Evolutionary conservation across 2,113 vertebrate genomes (phyloP).

Genomic region (Malurus elegans): DNA sequence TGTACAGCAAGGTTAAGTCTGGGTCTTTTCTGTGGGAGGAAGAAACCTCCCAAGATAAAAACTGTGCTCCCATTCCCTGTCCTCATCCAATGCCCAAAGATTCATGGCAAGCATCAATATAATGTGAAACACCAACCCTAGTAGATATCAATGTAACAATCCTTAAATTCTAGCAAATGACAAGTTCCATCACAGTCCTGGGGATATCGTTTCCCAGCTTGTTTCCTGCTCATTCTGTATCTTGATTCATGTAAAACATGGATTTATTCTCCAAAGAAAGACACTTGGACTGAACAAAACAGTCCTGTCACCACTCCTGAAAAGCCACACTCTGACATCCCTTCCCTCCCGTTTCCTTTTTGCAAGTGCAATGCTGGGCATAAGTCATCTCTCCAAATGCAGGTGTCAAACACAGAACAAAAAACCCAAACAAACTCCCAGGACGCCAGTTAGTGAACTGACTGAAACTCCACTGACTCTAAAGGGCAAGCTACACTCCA

Average conservation of each 20-base stretch:
- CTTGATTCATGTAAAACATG: background rate
- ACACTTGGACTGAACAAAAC: background rate
- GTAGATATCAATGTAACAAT: background rate
- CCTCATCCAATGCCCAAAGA: background rate
- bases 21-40: background rate
- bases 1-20: background rate
- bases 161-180: background rate
- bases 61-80: background rate
- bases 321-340: background rate
- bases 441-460: background rate
- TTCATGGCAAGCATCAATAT: background rate
- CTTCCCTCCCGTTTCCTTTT: background rate
- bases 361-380: background rate
- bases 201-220: background rate
- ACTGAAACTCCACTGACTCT: background rate
- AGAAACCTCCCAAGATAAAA: background rate
- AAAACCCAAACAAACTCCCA: accelerated
- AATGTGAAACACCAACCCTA: background rate
- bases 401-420: background rate
- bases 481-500: background rate
- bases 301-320: background rate
- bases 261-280: background rate
- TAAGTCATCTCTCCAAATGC: background rate
- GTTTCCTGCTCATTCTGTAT: background rate
- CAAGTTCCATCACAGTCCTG: background rate